Evolutionary conservation across 23 tunicate species (phyloP).

Genomic region (Halocynthia roretzi): DNA sequence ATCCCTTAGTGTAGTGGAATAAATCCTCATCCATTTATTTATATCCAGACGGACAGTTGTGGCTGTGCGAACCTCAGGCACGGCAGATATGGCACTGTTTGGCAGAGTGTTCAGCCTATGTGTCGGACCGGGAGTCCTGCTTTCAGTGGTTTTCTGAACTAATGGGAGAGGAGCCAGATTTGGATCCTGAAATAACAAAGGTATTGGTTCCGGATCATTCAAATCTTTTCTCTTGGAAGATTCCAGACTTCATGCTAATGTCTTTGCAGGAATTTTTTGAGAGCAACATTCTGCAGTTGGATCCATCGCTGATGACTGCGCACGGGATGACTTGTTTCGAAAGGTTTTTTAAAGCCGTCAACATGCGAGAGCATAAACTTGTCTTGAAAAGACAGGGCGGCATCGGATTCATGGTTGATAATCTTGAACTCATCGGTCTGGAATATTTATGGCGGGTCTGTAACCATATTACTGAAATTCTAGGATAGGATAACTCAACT

Average conservation of each 20-base stretch:
- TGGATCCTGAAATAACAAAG: conserved; percentile 31
- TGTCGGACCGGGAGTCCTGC: conserved; percentile 28
- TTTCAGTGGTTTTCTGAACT: conserved; percentile 32
- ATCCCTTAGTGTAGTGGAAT: too few relatives aligned
- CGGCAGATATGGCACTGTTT: conserved; percentile 26
- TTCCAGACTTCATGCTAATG: not conserved
- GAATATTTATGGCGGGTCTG: conserved; percentile 26
- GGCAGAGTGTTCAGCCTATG: conserved; percentile 13
- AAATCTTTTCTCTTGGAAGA: not conserved
- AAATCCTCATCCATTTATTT: not conserved
- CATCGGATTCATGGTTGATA: conserved; percentile 12
- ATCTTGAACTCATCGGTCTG: conserved; percentile 16
- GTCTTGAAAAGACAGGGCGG: conserved; percentile 18
- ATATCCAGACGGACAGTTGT: conserved; percentile 27
- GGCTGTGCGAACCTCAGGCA: conserved; percentile 22
- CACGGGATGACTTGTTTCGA: conserved; percentile 27
- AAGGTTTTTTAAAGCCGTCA: conserved; percentile 24
- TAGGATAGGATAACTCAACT: not conserved
- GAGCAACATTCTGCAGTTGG: conserved; percentile 29
- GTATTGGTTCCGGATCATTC: not conserved
- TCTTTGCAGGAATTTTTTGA: conserved; percentile 26
- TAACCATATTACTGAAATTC: not conserved
- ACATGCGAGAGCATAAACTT: conserved; percentile 18
- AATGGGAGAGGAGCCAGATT: conserved; percentile 44
- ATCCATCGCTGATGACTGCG: conserved; percentile 14